A percentile compares a stretch with the other conserved stretches of the same genome.
phyloP scores from a whole-genome alignment of 2,113 vertebrate species.

The Genyomyrus donnyi region DNA sequence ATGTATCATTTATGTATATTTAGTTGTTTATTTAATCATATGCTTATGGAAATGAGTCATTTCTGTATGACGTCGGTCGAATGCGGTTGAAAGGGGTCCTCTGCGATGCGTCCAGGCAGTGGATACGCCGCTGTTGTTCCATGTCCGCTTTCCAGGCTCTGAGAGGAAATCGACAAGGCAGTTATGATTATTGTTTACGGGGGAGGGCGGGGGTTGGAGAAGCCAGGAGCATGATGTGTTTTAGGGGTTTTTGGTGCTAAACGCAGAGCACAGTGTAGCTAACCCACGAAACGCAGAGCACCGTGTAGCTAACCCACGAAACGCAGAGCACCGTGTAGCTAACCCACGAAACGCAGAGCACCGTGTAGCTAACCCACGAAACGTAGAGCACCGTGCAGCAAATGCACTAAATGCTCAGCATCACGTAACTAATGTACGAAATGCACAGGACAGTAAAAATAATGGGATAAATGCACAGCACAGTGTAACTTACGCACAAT shows the following conservation, averaged over 20 bases:
- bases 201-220: no score
- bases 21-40: not conserved
- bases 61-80: not conserved
- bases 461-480: no score
- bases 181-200: no score
- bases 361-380: no score
- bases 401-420: no score
- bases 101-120: not conserved
- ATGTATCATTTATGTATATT: not conserved
- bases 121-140: not conserved
- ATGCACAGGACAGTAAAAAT: no score
- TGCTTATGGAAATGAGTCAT: not conserved
- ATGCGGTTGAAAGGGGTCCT: not conserved
- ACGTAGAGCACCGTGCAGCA: no score
- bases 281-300: not conserved
- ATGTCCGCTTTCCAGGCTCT: not conserved
- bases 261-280: not conserved
- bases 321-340: no score
- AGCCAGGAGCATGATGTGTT: not conserved
- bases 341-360: no score
- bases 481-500: no score
- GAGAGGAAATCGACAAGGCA: not conserved
- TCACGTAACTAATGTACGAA: no score
- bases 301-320: no score
- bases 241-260: not conserved